Evolutionary conservation across 2,888 invertebrate species (phyloP), one percentile per base, ranked within the genome.

Genomic region (Ectemnius continuus): DNA sequence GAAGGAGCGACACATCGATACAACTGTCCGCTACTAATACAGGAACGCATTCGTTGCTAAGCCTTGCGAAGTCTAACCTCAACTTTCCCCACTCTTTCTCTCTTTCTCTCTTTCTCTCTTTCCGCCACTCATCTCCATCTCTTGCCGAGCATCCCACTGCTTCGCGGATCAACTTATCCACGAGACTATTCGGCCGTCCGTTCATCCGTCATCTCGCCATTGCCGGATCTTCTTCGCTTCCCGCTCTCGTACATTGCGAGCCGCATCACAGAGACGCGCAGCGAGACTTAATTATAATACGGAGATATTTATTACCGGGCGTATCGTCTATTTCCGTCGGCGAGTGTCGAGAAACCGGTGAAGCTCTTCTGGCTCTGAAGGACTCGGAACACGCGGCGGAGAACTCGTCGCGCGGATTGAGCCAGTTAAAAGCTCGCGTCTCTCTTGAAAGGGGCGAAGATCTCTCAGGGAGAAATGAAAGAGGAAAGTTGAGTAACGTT

Each of bases 241-340:
- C 69, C 73, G 61, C 73, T 70, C 74, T 69, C 61, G 58, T 65
- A 76, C 75, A 56, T 74, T 67, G 70, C 70, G 65, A 58, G 58
- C 75, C 75, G 67, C 70, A 59, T 71, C 70, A 75, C 79, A 66
- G 75, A 64, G 70, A 59, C 64, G 67, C 64, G 73, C 72, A 20
- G 36, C 36, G 36, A 36, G 70, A 80, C 82, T 82, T 82, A 82
- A 82, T 82, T 82, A 82, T 82, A 82, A 82, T 82, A 82, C 82
- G 70, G 70, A 70, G 81, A 82, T 82, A 82, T 82, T 82, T 82
- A 82, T 82, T 82, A 67, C 80, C 74, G 23, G 67, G 68, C 78
- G 75, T 78, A 72, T 73, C 82, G 75, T 80, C 80, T 82, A 82
- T 82, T 80, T 82, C 80, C 63, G 81, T 82, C 78, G 81, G 47